Percentiles rank a stretch among this genome's conserved stretches.
Evolutionary conservation across 2,888 invertebrate species (phyloP).

Genomic region (Acheta domesticus): DNA sequence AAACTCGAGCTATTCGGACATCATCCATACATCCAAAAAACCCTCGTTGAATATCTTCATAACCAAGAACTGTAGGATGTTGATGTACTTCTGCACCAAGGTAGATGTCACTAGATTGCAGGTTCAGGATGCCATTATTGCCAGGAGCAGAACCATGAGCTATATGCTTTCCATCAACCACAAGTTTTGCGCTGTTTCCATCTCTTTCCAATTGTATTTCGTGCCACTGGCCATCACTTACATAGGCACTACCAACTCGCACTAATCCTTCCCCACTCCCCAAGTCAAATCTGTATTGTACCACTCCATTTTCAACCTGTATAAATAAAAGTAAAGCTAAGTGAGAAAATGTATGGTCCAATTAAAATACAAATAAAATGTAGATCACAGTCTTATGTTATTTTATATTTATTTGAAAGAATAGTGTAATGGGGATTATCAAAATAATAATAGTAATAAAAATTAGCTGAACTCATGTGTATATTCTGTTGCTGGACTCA

Average conservation of each 20-base stretch:
- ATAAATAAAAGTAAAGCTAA: slow-evolving; percentile 34
- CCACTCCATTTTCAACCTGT: slow-evolving; percentile 72
- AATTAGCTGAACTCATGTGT: too few relatives aligned
- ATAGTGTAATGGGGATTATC: not conserved
- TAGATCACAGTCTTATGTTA: not conserved
- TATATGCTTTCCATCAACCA: slow-evolving; percentile 70
- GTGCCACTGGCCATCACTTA: slow-evolving; percentile 86
- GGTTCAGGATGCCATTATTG: slow-evolving; percentile 76
- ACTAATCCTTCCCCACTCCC: slow-evolving; percentile 87
- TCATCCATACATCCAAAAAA: slow-evolving; percentile 91
- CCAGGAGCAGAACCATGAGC: slow-evolving; percentile 77
- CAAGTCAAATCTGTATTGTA: slow-evolving; percentile 88
- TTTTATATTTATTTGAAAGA: not conserved
- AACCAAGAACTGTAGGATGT: slow-evolving; percentile 66
- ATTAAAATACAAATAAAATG: not conserved
- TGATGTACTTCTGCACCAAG: slow-evolving; percentile 79
- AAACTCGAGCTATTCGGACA: slow-evolving; percentile 69
- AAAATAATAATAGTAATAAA: too few relatives aligned
- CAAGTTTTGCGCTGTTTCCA: slow-evolving; percentile 72
- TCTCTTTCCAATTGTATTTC: slow-evolving; percentile 74
- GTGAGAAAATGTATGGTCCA: not conserved
- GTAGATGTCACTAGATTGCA: slow-evolving; percentile 77
- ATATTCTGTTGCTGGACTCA: too few relatives aligned
- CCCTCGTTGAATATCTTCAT: slow-evolving; percentile 75
- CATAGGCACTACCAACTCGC: slow-evolving; percentile 67